Evolutionary conservation across 2,888 invertebrate genomes (phyloP), one percentile per base, ranked within the genome.

Genomic region (Mesopsocus fuscifrons): DNA sequence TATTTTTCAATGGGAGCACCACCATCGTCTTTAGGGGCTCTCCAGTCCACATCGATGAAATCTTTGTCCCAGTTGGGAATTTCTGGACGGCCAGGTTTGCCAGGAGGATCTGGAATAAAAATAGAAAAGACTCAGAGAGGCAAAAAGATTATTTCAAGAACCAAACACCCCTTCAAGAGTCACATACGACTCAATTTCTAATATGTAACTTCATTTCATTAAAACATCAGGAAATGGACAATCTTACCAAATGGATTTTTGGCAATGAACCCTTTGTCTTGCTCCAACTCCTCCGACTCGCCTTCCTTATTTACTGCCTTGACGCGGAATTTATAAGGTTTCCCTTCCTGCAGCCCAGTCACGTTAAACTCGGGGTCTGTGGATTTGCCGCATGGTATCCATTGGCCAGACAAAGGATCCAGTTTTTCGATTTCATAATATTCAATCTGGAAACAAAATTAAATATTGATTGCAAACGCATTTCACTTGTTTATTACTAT

Each of bases 241-340:
- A n/a, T 59, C 68, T 66, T 59, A 83, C 83, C 94, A 63, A 85
- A 98, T 49, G 97, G 97, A 83, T 98, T 98, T 65, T 97, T 98
- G 45, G 98, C 97, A 53, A 94, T 76, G 49, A 94, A 92, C 8
- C 91, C 74, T 55, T 84, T 83, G 49, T 91, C 91, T 0, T 92
- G 83, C 61, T 89, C 91, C 44, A 98, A 66, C 46, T 92, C 92
- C 59, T 97, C 95, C 1, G 95, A 92, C 61, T 92, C 92, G 13
- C 98, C 98, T 62, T 97, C 94, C 59, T 91, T 88, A 63, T 98
- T 98, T 42, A 97, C 92, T 16, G 98, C 95, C 55, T 84, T 82
- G 0, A 99, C 97, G 40, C 98, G 74, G 74, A 98, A 98, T 67
- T 95, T 91, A 65, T 98, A 98, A 1, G 89, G 84, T 60, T 98